Evolutionary conservation across 1,140 invertebrate genomes (phyloP).

Genomic region (Charaxes varanes): DNA sequence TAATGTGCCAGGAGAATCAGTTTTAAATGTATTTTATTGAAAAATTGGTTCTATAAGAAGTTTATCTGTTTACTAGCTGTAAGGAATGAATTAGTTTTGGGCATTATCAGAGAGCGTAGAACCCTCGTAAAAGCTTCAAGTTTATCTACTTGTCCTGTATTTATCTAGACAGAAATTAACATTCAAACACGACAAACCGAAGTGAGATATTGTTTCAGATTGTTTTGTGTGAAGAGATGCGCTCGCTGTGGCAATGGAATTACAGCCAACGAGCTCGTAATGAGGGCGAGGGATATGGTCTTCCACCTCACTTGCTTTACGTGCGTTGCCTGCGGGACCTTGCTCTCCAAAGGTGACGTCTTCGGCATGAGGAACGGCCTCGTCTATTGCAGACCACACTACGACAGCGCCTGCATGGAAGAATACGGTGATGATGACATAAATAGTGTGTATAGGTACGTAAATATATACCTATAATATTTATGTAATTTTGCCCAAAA

Average conservation of each 20-base stretch:
- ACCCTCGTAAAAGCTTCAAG: too few relatives aligned
- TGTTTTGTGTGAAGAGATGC: conserved; percentile 88
- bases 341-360: conserved; percentile 89
- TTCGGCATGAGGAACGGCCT: conserved; percentile 89
- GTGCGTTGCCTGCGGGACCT: conserved; percentile 87
- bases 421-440: conserved; percentile 75
- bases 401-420: conserved; percentile 74
- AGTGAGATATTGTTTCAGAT: conserved; percentile 71
- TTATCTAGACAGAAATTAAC: conserved; percentile 1
- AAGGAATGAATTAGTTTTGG: too few relatives aligned
- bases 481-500: too few relatives aligned
- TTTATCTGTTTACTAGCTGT: too few relatives aligned
- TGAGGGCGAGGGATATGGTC: conserved; percentile 90
- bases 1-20: too few relatives aligned
- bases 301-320: conserved; percentile 95
- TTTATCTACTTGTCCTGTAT: too few relatives aligned
- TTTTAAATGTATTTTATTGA: too few relatives aligned
- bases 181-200: conserved; percentile 9
- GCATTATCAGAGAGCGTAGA: too few relatives aligned
- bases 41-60: too few relatives aligned
- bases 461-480: too few relatives aligned
- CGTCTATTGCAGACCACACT: conserved; percentile 84
- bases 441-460: conserved; percentile 64
- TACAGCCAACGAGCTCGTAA: conserved; percentile 92
- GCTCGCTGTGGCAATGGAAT: conserved; percentile 89